Evolutionary conservation across 2,888 invertebrate genomes (phyloP).

Genomic region (Hirtodrosophila confusa): DNA sequence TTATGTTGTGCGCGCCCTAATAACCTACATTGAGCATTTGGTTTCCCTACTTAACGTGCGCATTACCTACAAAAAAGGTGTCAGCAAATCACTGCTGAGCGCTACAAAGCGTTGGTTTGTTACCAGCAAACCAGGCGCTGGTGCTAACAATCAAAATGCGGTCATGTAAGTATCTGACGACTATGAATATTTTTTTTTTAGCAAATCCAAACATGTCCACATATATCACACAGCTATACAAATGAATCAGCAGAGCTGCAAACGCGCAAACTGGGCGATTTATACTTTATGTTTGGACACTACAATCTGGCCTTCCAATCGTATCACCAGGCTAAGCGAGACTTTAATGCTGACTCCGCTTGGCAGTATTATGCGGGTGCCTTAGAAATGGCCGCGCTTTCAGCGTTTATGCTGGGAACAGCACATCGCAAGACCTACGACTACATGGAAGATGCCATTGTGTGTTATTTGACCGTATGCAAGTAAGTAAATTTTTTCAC

Average conservation of each 20-base stretch:
- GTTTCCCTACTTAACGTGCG: constrained; percentile 91
- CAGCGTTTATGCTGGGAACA: constrained; percentile 95
- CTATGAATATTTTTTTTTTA: not conserved
- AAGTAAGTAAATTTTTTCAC: constrained; percentile 86
- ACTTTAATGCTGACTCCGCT: constrained; percentile 98
- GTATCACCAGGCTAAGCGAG: constrained; percentile 98
- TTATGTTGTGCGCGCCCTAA: constrained; percentile 92
- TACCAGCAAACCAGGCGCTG: constrained; percentile 92
- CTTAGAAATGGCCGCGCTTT: constrained; percentile 96
- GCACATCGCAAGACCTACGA: constrained; percentile 91
- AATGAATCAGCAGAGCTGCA: constrained; percentile 95
- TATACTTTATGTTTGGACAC: constrained; percentile 98
- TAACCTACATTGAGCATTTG: constrained; percentile 96
- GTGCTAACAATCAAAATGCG: constrained; percentile 89
- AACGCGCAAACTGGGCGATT: constrained; percentile 95
- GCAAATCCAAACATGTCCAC: not conserved
- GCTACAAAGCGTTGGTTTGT: constrained; percentile 98
- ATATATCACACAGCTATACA: constrained; percentile 87
- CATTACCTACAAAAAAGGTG: constrained; percentile 94
- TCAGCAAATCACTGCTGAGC: constrained; percentile 95
- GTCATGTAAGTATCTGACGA: constrained; percentile 89
- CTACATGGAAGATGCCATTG: constrained; percentile 97
- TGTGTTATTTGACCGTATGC: constrained; percentile 95
- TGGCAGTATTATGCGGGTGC: constrained; percentile 99
- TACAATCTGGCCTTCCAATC: constrained; percentile 94